Evolutionary conservation across 2,113 vertebrate species (phyloP).

Genomic region (Plectropomus leopardus): DNA sequence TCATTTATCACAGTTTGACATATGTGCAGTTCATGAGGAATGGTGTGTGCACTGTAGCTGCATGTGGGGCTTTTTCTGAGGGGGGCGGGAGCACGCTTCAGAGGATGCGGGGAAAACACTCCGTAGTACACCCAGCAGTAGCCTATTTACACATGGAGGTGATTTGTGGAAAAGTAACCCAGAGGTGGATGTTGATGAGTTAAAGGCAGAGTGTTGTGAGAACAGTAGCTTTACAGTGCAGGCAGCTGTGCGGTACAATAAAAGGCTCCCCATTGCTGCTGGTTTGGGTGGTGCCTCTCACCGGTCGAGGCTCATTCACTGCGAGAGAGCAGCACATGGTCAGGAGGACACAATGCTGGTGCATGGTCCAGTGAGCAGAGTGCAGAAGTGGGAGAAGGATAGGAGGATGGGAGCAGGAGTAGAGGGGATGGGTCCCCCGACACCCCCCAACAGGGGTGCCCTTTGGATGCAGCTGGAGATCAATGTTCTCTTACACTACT

Average conservation of each 20-base stretch:
- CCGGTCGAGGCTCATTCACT: conserved; percentile 31
- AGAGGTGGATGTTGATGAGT: not conserved
- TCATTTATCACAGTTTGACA: conserved; percentile 68
- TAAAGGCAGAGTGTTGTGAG: not conserved
- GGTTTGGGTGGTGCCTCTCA: conserved; percentile 72
- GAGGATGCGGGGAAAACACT: not conserved
- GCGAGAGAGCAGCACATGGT: conserved; percentile 73
- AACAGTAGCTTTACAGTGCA: conserved; percentile 15
- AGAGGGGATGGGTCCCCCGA: conserved; percentile 34
- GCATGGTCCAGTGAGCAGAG: conserved; percentile 53
- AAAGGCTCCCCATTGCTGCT: conserved; percentile 38
- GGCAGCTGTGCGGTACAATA: conserved; percentile 24
- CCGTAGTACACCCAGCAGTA: not conserved
- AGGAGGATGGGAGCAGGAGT: conserved; percentile 30
- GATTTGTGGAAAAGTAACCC: not conserved
- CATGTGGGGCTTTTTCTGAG: conserved; percentile 1
- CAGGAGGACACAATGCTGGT: conserved; percentile 65
- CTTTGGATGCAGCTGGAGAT: conserved; percentile 69
- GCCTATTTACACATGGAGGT: conserved; percentile 11
- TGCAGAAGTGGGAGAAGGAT: conserved; percentile 11
- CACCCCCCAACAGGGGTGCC: conserved; percentile 43
- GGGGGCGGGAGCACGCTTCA: not conserved
- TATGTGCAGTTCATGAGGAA: conserved; percentile 57
- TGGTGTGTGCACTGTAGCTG: conserved; percentile 12
- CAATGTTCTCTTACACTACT: conserved; percentile 73